Percentiles rank a stretch among this genome's conserved stretches.
Evolutionary conservation across 2,113 vertebrate species (phyloP).

Genomic region (Misgurnus anguillicaudatus): DNA sequence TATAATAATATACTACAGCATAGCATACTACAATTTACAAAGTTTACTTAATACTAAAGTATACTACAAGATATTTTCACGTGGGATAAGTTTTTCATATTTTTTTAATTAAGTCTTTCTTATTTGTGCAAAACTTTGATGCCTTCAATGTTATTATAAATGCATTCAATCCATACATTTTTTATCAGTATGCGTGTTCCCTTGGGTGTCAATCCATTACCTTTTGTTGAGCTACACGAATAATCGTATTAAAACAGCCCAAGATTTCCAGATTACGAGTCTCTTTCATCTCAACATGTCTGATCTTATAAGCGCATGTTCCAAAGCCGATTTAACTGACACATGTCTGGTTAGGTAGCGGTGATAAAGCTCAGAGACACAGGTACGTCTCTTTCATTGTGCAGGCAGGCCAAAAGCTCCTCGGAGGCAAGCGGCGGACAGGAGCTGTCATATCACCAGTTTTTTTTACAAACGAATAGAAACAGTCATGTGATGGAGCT

Average conservation of each 20-base stretch:
- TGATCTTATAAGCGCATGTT: conserved; percentile 12
- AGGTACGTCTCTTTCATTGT: conserved; percentile 28
- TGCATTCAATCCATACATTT: too few species aligned
- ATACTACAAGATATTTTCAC: too few species aligned
- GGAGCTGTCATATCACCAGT: conserved; percentile 20
- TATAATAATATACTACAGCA: too few species aligned
- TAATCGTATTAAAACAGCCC: neutral
- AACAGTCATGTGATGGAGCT: conserved; percentile 9
- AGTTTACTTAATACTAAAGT: too few species aligned
- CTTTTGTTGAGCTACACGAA: too few species aligned
- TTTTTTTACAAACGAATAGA: neutral
- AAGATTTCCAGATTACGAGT: neutral
- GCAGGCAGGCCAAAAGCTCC: conserved; percentile 19
- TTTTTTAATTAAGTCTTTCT: too few species aligned
- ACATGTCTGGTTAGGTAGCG: conserved; percentile 22
- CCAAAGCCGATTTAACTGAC: conserved; percentile 20
- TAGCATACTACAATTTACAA: too few species aligned
- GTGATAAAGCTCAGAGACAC: conserved; percentile 19
- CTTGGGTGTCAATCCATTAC: too few species aligned
- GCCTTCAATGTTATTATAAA: too few species aligned
- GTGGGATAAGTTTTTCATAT: too few species aligned
- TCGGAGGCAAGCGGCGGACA: conserved; percentile 2
- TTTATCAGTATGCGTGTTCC: too few species aligned
- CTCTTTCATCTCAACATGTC: conserved; percentile 20
- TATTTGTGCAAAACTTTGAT: too few species aligned